phyloP scores from a whole-genome alignment of 2,113 vertebrate genomes.

The Cynoglossus semilaevis region DNA sequence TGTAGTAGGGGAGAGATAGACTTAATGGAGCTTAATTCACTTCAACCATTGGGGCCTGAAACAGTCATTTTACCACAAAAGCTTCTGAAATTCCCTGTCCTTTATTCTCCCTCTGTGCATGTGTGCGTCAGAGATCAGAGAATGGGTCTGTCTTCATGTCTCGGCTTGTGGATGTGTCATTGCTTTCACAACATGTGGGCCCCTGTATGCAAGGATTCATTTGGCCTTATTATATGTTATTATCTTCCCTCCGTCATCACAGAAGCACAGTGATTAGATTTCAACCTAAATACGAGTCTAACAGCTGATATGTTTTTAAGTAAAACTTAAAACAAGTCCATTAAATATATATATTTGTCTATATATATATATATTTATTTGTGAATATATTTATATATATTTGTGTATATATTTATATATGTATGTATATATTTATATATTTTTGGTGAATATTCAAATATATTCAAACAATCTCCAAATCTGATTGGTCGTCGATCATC shows the following conservation, averaged over 20 bases:
- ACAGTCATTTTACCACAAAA: slow-evolving; percentile 51
- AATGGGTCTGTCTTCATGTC: slow-evolving; percentile 14
- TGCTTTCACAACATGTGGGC: slow-evolving; percentile 31
- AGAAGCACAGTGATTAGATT: slow-evolving; percentile 3
- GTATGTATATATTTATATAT: too few species aligned
- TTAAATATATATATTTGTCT: too few species aligned
- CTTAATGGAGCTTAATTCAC: slow-evolving; percentile 57
- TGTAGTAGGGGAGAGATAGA: slow-evolving; percentile 16
- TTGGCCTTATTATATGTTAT: not conserved
- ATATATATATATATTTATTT: too few species aligned
- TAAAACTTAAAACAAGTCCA: too few species aligned
- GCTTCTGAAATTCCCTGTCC: slow-evolving; percentile 14
- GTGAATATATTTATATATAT: too few species aligned
- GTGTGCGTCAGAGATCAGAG: slow-evolving; percentile 8
- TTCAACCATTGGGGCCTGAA: slow-evolving; percentile 53
- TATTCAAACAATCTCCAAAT: too few species aligned
- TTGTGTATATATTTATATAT: too few species aligned
- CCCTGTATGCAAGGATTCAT: not conserved
- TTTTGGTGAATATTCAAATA: too few species aligned
- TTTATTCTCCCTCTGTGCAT: not conserved
- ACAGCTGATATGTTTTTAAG: too few species aligned
- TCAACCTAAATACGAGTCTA: not conserved
- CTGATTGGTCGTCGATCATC: too few species aligned
- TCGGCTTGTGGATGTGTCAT: slow-evolving; percentile 29
- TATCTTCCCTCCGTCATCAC: slow-evolving; percentile 6